Conservation (phyloP, 2,888 invertebrate genomes). For the Drosophila fulvimacula region DNA sequence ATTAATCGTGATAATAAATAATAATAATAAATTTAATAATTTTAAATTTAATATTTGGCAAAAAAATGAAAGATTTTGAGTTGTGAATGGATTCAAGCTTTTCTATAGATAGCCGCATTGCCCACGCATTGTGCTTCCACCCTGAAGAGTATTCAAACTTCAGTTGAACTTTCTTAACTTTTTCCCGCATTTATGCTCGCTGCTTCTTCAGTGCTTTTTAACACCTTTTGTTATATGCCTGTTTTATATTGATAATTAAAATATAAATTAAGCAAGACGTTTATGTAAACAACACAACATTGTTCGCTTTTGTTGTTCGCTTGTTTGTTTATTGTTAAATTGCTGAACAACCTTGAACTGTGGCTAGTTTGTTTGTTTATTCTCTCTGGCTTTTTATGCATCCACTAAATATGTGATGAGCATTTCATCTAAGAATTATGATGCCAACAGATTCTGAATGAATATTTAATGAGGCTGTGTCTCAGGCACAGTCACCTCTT, state of each 20-base stretch:
- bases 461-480: conserved; percentile 21
- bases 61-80: no score
- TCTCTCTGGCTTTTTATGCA: conserved; percentile 18
- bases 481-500: neutral
- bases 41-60: no score
- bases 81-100: no score
- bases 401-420: conserved; percentile 52
- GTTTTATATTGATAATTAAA: conserved; percentile 57
- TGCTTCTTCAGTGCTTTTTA: conserved; percentile 51
- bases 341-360: conserved; percentile 49
- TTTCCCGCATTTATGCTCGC: conserved; percentile 3
- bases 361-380: conserved; percentile 7
- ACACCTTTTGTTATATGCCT: conserved; percentile 44
- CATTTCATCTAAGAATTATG: conserved; percentile 39
- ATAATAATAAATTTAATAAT: no score
- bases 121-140: no score
- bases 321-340: conserved; percentile 22
- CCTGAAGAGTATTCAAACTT: neutral
- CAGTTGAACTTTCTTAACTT: neutral
- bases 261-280: conserved; percentile 55
- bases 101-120: no score
- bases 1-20: no score
- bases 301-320: conserved; percentile 34
- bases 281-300: conserved; percentile 57
- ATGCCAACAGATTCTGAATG: conserved; percentile 21